Base-by-base conservation (phyloP, 2,888 invertebrate genomes). In the Agonopterix subpropinquella region DNA sequence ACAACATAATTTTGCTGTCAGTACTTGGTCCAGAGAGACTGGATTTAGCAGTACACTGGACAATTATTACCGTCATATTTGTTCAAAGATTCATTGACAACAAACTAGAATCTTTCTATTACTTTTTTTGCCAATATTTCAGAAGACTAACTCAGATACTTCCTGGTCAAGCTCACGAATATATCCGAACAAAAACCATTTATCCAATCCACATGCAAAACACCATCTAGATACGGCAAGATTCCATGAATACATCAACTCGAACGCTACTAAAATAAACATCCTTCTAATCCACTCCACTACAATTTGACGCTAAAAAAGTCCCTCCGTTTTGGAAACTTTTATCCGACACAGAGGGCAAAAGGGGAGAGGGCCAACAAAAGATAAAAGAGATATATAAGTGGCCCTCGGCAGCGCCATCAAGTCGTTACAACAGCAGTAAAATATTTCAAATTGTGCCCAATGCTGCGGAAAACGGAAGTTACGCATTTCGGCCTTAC, bases 381-480 rank as follows among this genome's bases (percentile, higher is more conserved):
- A 80, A 87, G 86, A 88, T 88, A 87, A 87, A 87, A 84, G 84
- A 80, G 84, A 88, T 85, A 86, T 87, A 86, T 85, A 86, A 88
- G 87, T 87, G 81, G 86, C 85, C 85, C 85, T 84, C 80, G 75
- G 80, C 82, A 80, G 77, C 74, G 78, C 85, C 84, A 88, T 87
- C 86, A 85, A 85, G 87, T 88, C 89, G 87, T 89, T 89, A 89
- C 83, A 88, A 87, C 73, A 79, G 77, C 77, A 85, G 78, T 89
- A 83, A 87, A 85, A 89, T 89, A 88, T 89, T 88, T 89, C 89
- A 89, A 89, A 89, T 86, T 80, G 87, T 81, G 82, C 84, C 80
- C 87, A 89, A 89, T 87, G 88, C 74, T 74, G 80, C 75, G 86
- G 86, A 87, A 89, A 89, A 86, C 88, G 88, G 88, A 89, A 89